Evolutionary conservation across 2,888 invertebrate species (phyloP).

Genomic region (Oeneis ivallda): DNA sequence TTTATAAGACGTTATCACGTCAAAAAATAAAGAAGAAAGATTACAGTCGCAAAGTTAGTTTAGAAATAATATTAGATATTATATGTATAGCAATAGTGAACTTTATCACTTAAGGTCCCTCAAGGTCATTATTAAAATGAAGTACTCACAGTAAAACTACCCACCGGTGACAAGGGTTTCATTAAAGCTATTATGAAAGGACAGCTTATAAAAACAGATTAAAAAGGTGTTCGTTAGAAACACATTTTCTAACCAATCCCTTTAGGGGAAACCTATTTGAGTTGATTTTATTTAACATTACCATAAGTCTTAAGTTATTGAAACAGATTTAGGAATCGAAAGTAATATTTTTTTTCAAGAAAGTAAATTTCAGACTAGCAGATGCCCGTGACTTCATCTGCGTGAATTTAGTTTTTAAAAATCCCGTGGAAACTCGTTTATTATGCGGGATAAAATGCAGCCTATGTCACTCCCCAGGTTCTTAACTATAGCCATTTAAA

Average conservation of each 20-base stretch:
- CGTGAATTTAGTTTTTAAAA: too few relatives aligned
- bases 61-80: neutral
- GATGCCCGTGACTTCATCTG: neutral
- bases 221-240: conserved; percentile 13
- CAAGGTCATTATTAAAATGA: conserved; percentile 21
- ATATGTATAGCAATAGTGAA: conserved; percentile 13
- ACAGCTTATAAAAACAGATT: conserved; percentile 20
- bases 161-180: conserved; percentile 34
- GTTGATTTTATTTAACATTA: neutral
- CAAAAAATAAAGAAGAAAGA: too few relatives aligned
- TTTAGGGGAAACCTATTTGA: neutral
- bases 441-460: too few relatives aligned
- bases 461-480: too few relatives aligned
- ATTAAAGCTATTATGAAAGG: conserved; percentile 29
- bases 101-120: conserved; percentile 9
- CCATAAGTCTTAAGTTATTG: neutral
- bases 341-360: neutral
- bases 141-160: conserved; percentile 26
- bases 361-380: neutral
- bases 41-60: neutral
- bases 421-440: too few relatives aligned
- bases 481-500: too few relatives aligned
- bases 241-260: conserved; percentile 5
- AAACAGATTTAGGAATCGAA: neutral
- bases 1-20: too few relatives aligned